These are phyloP conservation scores for Pseudoips prasinana DNA, from an alignment of 2,888 invertebrate species.

Conservation along the genomic window DNA sequence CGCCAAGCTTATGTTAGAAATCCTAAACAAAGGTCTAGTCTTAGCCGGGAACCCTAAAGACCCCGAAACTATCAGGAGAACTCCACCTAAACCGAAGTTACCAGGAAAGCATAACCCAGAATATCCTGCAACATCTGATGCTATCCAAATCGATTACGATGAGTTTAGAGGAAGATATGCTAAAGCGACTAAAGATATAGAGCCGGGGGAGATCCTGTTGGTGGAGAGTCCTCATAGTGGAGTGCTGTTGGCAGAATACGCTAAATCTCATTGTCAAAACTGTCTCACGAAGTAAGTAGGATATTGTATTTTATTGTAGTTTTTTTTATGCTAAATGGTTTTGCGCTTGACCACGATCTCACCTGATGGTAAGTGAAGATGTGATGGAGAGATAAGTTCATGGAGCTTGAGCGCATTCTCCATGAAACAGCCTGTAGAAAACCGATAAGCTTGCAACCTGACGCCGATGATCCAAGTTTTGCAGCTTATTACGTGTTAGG, in stretches of 20 bases:
- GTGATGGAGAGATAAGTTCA: too few relatives aligned
- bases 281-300: constrained; percentile 85
- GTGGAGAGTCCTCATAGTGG: constrained; percentile 88
- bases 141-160: constrained; percentile 84
- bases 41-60: constrained; percentile 66
- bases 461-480: too few relatives aligned
- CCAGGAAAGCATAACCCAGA: constrained; percentile 64
- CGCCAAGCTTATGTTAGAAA: constrained; percentile 86
- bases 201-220: constrained; percentile 87
- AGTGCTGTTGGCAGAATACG: constrained; percentile 85
- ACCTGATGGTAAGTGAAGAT: too few relatives aligned
- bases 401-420: too few relatives aligned
- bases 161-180: constrained; percentile 87
- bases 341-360: too few relatives aligned
- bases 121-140: constrained; percentile 83
- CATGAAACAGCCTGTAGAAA: too few relatives aligned
- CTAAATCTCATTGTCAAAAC: constrained; percentile 86
- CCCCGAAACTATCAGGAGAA: constrained; percentile 57
- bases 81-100: constrained; percentile 63
- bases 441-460: too few relatives aligned
- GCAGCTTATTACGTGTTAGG: too few relatives aligned
- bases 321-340: too few relatives aligned
- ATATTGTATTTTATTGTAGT: too few relatives aligned
- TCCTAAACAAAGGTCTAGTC: constrained; percentile 83
- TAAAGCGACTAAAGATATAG: constrained; percentile 85